Evolutionary conservation across 2,113 vertebrate genomes (phyloP).

Genomic region (Tiliqua scincoides): DNA sequence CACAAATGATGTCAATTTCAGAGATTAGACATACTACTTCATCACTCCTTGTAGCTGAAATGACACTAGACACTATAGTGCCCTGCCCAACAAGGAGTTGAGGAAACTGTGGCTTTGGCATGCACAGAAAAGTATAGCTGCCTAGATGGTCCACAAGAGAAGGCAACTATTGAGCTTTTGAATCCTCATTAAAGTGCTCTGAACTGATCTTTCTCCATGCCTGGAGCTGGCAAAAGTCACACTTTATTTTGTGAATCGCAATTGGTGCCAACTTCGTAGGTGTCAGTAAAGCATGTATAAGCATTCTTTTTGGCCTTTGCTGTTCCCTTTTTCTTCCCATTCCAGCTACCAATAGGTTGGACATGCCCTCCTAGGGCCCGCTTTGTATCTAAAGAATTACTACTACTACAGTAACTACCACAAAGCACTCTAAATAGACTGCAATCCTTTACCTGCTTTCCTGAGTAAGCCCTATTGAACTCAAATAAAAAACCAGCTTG

Average conservation of each 20-base stretch:
- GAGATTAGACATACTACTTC: background rate
- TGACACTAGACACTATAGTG: background rate
- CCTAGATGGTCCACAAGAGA: too few relatives aligned
- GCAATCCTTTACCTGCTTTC: too few relatives aligned
- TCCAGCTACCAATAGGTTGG: background rate
- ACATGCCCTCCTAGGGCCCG: background rate
- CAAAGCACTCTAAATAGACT: too few relatives aligned
- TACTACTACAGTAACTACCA: too few relatives aligned
- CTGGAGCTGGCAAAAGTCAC: background rate
- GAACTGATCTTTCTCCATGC: background rate
- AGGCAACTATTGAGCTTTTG: background rate
- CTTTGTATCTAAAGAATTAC: background rate
- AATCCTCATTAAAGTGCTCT: background rate
- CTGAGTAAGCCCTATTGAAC: too few relatives aligned
- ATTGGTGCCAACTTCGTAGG: background rate
- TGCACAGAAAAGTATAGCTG: background rate
- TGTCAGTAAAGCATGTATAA: background rate
- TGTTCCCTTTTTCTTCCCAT: background rate
- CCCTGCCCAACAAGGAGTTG: background rate
- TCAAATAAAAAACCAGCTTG: too few relatives aligned
- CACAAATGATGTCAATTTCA: background rate
- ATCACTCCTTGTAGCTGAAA: background rate
- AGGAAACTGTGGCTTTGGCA: too few relatives aligned
- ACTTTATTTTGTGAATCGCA: background rate
- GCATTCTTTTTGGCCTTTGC: fast-evolving